Evolutionary conservation across 2,113 vertebrate species (phyloP).

Genomic region (Myiozetetes cayanensis): DNA sequence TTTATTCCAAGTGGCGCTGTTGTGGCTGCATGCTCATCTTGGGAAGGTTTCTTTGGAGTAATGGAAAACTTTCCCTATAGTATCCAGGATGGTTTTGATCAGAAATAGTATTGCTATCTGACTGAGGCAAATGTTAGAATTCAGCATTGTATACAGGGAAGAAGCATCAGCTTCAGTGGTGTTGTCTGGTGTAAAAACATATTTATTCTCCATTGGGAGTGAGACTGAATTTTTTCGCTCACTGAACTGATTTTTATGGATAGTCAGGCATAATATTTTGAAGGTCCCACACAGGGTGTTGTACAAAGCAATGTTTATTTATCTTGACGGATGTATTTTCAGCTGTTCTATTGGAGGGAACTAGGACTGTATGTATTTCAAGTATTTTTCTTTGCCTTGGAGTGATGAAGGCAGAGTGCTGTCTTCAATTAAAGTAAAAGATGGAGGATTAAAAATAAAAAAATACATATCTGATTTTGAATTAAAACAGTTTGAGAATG

Average conservation of each 20-base stretch:
- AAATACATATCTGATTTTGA: neutral
- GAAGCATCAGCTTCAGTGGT: neutral
- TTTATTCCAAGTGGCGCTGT: neutral
- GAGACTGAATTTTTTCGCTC: neutral
- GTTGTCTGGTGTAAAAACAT: neutral
- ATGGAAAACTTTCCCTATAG: neutral
- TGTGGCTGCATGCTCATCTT: neutral
- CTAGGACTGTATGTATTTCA: neutral
- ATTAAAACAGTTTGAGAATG: neutral
- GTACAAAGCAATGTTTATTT: neutral
- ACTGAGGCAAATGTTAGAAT: neutral
- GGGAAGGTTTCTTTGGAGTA: neutral
- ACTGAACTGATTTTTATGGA: neutral
- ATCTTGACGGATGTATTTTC: neutral
- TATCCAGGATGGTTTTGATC: neutral
- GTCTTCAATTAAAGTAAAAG: neutral
- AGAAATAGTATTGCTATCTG: neutral
- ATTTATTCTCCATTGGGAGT: neutral
- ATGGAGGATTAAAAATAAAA: neutral
- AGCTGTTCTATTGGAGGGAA: neutral
- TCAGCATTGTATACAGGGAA: neutral
- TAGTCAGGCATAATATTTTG: neutral
- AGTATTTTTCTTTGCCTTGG: neutral
- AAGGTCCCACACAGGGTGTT: neutral
- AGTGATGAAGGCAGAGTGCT: neutral